Evolutionary conservation across 2,113 vertebrate genomes (phyloP).

Genomic region (Rhadina sibilatrix): DNA sequence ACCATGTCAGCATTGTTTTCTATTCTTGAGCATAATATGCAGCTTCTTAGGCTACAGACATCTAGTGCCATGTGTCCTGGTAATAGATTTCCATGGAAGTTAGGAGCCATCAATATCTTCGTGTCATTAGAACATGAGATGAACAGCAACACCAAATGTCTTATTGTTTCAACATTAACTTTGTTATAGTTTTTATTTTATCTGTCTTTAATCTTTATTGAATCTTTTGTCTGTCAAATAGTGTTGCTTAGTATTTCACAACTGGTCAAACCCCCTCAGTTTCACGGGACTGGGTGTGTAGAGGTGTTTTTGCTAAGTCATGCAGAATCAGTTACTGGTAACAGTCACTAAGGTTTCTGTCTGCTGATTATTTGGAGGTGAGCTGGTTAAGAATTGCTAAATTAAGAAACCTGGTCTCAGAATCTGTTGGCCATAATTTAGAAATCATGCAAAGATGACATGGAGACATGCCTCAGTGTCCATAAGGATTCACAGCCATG

Average conservation of each 20-base stretch:
- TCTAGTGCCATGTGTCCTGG: fast-evolving
- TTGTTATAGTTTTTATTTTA: neutral
- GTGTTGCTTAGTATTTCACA: neutral
- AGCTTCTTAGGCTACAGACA: neutral
- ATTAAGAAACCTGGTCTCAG: neutral
- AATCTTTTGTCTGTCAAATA: neutral
- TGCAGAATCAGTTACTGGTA: neutral
- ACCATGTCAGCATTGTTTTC: neutral
- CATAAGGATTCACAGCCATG: neutral
- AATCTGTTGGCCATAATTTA: neutral
- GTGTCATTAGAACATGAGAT: neutral
- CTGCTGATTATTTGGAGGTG: neutral
- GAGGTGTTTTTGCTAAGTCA: neutral
- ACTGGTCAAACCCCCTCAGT: neutral
- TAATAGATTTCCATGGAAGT: neutral
- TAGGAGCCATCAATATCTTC: neutral
- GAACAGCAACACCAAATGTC: neutral
- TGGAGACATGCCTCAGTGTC: neutral
- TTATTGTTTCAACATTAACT: neutral
- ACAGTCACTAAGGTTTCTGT: neutral
- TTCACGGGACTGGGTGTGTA: neutral
- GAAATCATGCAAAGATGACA: neutral
- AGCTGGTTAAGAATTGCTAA: neutral
- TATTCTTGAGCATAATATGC: neutral
- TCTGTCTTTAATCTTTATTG: neutral